Base-by-base conservation (phyloP, 2,113 vertebrate species). In the Tachysurus vachellii region DNA sequence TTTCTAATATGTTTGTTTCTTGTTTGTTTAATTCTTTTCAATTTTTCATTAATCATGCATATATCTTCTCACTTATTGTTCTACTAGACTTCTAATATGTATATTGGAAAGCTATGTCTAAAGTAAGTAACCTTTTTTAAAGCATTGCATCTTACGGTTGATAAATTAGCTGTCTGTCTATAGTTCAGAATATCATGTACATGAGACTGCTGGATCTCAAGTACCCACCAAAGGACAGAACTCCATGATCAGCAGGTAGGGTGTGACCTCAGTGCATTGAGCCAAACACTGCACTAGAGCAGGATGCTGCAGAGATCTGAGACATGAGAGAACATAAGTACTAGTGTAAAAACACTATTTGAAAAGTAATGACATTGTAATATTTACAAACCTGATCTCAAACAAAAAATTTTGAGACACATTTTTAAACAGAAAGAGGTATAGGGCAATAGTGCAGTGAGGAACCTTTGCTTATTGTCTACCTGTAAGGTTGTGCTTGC, bases 211-310 rank as follows among this genome's bases (percentile, higher is more conserved):
- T 62, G n/a, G 23, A 50, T 19, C 1, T 19, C 13, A 0, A 1
- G 2, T 59, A 95, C 98, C 96, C 93, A 99, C 98, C 97, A 99
- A 93, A 0, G 98, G 97, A 91, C 98, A 99, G 90, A 98, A 97
- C 92, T 99, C 98, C 98, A 99, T 97, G 87, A 99, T 96, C 92
- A 99, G 94, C 93, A 99, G 95, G 93, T 98, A 99, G 0, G 98
- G 98, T 0, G 97, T 96, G 93, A 96, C 94, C 93, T 99, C 98
- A 0, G 97, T 95, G 1, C 97, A 99, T 94, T 99, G 98, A 36
- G 97, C 95, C 94, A 99, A 90, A 91, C 98, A 99, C 93, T 97
- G 97, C 88, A 99, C 95, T 91, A 99, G 96, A 83, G 97, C 97
- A 26, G 95, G 95, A 85, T 99, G 98, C 94, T 97, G 97, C 44